Percentiles rank a stretch among this genome's conserved stretches.
phyloP scores from a whole-genome alignment of 2,113 vertebrate genomes.

The Recurvirostra avosetta region DNA sequence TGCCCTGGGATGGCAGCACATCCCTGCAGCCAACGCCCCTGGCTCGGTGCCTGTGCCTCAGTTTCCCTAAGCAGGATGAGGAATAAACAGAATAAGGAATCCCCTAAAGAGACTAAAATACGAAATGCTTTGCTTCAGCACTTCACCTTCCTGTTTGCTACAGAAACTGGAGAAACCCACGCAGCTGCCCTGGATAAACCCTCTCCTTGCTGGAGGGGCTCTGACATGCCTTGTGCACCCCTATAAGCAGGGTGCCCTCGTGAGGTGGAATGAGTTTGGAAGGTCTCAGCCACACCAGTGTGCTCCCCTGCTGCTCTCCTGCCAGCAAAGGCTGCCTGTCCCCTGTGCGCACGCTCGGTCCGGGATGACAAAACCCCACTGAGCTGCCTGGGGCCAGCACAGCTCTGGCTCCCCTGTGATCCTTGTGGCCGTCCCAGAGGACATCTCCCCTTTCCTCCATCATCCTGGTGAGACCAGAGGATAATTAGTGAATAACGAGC shows the following conservation, averaged over 20 bases:
- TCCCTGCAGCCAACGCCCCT: not conserved
- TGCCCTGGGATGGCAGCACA: not conserved
- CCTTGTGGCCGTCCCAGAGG: not conserved
- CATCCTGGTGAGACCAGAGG: not conserved
- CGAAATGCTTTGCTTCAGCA: not conserved
- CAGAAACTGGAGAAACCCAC: not conserved
- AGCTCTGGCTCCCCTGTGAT: not conserved
- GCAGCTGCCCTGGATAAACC: not conserved
- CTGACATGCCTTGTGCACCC: not conserved
- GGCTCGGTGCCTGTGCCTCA: rapidly evolving
- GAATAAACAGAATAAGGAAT: not conserved
- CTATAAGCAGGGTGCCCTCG: not conserved
- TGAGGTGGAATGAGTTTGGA: not conserved
- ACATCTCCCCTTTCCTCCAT: not conserved
- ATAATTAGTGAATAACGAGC: not conserved
- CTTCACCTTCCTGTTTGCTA: not conserved
- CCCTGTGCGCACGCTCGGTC: rapidly evolving
- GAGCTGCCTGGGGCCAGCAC: not conserved
- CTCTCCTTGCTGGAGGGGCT: not conserved
- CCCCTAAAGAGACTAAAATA: not conserved
- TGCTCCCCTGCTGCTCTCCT: not conserved
- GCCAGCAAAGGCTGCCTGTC: not conserved
- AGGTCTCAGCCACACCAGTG: not conserved
- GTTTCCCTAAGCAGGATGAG: not conserved
- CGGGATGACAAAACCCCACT: not conserved